Conservation (phyloP, 2,113 vertebrate genomes). For the rabbit (Oryctolagus cuniculus) region mOryCun1.1 NC_091453.1:8393501-8394000, state of each 20-base stretch:
- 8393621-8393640: conserved; percentile 47
- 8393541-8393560: neutral
- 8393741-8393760: conserved; percentile 26
- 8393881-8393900: conserved; percentile 25
- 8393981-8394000: conserved; percentile 76
- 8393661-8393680: conserved; percentile 28
- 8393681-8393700: neutral
- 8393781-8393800: conserved; percentile 21
- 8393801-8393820: neutral
- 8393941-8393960: conserved; percentile 55
- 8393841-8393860: conserved; percentile 16
- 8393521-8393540: neutral
- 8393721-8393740: neutral
- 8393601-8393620: conserved; percentile 28
- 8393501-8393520: conserved; percentile 9
- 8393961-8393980: conserved; percentile 82
- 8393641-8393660: conserved; percentile 31
- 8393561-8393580: conserved; percentile 29
- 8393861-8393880: conserved; percentile 58
- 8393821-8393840: conserved; percentile 42
- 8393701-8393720: conserved; percentile 29
- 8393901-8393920: neutral
- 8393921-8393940: neutral
- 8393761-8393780: neutral
- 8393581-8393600: conserved; percentile 63